Conservation (phyloP, 2,888 invertebrate genomes). For the Mycogona germanica region DNA sequence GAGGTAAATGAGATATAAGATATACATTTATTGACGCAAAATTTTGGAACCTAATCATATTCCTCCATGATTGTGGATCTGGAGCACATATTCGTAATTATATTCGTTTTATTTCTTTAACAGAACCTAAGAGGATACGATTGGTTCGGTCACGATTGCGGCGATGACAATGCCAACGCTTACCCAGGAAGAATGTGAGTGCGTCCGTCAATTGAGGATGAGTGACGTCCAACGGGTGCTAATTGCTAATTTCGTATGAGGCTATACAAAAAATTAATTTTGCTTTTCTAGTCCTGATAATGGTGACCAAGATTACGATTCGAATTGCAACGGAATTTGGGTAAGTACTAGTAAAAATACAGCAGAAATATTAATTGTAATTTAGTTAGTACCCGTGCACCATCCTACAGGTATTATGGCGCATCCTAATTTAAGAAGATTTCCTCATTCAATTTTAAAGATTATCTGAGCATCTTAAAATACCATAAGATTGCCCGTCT, state of each 20-base stretch:
- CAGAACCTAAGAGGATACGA: constrained; percentile 12
- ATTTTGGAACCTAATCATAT: too few relatives aligned
- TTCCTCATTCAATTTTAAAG: too few relatives aligned
- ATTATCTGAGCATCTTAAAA: too few relatives aligned
- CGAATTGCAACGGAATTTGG: constrained; percentile 36
- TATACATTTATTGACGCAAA: too few relatives aligned
- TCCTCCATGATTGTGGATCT: too few relatives aligned
- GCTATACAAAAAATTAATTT: neutral
- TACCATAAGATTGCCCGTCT: too few relatives aligned
- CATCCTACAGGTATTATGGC: too few relatives aligned
- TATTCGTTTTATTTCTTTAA: too few relatives aligned
- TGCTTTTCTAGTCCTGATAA: constrained; percentile 27
- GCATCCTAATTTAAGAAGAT: neutral
- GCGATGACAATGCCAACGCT: constrained; percentile 12
- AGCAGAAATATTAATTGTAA: neutral
- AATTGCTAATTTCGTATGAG: neutral
- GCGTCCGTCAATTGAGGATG: constrained; percentile 1
- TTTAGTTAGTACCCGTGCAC: neutral
- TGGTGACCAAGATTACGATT: constrained; percentile 29
- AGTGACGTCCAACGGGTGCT: too few relatives aligned
- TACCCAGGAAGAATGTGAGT: constrained; percentile 15
- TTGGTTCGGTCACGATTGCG: constrained; percentile 23
- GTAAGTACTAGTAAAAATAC: constrained; percentile 28
- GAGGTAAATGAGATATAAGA: neutral
- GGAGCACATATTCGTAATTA: too few relatives aligned